Conservation (phyloP, 2,797 vertebrate species). For the Crypturellus tataupa region DNA sequence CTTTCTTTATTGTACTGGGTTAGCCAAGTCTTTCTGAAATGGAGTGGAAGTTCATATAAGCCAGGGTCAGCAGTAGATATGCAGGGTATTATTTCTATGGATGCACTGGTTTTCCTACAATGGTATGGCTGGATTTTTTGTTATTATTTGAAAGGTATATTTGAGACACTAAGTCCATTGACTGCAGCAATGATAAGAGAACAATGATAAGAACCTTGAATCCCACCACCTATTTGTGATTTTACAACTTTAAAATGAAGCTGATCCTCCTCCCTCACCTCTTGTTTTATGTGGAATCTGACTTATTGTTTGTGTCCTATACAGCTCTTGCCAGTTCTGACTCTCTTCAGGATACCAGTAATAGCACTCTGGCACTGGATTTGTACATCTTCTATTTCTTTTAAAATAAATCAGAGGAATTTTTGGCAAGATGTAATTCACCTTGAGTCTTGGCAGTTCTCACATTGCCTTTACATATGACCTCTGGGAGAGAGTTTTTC, state of each 20-base stretch:
- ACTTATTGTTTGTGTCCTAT: background rate
- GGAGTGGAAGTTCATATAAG: background rate
- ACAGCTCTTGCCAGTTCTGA: background rate
- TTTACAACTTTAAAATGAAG: background rate
- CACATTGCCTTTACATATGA: background rate
- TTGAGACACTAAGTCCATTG: background rate
- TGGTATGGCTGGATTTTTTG: background rate
- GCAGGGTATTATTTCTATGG: background rate
- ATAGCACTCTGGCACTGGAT: background rate
- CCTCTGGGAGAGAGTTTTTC: background rate
- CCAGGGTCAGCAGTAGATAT: background rate
- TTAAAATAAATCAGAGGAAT: background rate
- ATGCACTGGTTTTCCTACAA: background rate
- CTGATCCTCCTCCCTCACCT: background rate
- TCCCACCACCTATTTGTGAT: background rate
- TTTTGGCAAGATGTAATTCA: background rate
- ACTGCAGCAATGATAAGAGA: background rate
- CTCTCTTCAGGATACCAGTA: background rate
- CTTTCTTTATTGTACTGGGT: background rate
- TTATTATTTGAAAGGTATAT: background rate
- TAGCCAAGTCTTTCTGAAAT: background rate
- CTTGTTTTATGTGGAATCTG: background rate
- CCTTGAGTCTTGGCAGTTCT: background rate
- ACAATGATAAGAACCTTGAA: background rate
- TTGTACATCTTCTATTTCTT: background rate